Percentiles rank a stretch among this genome's conserved stretches.
Conservation (phyloP, 2,888 invertebrate genomes). For the Rhagium mordax region DNA sequence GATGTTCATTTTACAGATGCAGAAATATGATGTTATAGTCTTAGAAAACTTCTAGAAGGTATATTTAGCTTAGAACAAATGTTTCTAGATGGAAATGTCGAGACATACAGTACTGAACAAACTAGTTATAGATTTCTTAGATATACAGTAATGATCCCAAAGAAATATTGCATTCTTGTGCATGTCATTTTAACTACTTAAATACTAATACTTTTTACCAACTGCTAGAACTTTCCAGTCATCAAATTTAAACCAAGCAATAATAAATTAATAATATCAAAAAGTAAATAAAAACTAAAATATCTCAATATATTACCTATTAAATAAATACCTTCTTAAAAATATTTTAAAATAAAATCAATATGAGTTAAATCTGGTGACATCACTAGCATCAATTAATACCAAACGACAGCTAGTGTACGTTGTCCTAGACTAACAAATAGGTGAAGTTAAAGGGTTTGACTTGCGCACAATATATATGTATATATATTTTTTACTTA, state of each 20-base stretch:
- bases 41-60: constrained; percentile 63
- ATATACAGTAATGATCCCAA: constrained; percentile 16
- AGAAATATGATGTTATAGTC: constrained; percentile 64
- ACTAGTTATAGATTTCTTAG: constrained; percentile 26
- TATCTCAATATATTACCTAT: not conserved
- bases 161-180: constrained; percentile 22
- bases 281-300: not conserved
- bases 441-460: constrained; percentile 16
- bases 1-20: constrained; percentile 65
- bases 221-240: not conserved
- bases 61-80: constrained; percentile 45
- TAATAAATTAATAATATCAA: not conserved
- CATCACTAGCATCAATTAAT: constrained; percentile 19
- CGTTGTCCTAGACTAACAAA: constrained; percentile 15
- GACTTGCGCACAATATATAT: constrained; percentile 28
- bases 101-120: constrained; percentile 18
- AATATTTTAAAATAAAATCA: not conserved
- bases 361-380: constrained; percentile 33
- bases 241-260: constrained; percentile 27
- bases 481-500: constrained; percentile 7
- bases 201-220: constrained; percentile 3
- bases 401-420: constrained; percentile 10
- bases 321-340: constrained; percentile 20
- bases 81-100: constrained; percentile 22
- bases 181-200: constrained; percentile 4